These are phyloP conservation scores for Menidia menidia DNA, from an alignment of 2,797 vertebrate genomes.

Conservation along the genomic window DNA sequence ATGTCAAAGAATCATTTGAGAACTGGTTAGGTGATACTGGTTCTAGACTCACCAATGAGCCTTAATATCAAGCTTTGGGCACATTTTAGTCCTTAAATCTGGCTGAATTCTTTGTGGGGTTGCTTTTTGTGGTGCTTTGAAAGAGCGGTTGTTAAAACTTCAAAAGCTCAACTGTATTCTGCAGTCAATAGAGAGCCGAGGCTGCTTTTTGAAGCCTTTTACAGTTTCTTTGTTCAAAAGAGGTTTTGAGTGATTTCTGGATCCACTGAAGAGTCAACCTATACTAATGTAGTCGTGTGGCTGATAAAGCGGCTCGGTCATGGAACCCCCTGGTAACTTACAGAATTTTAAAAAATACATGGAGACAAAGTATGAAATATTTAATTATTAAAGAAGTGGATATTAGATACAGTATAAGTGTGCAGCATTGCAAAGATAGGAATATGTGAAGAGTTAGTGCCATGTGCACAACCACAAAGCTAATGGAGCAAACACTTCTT, in stretches of 20 bases:
- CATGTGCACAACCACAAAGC: conserved; percentile 1
- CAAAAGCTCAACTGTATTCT: conserved; percentile 1
- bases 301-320: background rate
- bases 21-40: conserved; percentile 10
- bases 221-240: background rate
- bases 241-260: background rate
- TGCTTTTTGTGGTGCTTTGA: conserved; percentile 8
- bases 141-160: conserved; percentile 1
- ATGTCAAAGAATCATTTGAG: conserved; percentile 20
- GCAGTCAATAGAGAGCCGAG: conserved; percentile 1
- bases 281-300: background rate
- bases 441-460: background rate
- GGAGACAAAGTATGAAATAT: background rate
- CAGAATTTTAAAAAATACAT: background rate
- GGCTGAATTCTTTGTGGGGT: conserved; percentile 9
- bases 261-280: background rate
- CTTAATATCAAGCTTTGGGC: conserved; percentile 5
- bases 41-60: conserved; percentile 15
- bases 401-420: background rate
- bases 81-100: background rate
- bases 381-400: no score
- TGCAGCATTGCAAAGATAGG: background rate
- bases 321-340: background rate
- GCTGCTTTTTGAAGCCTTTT: background rate
- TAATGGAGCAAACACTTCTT: background rate